Conservation (phyloP, 2,797 vertebrate species). For the Chelon auratus region DNA sequence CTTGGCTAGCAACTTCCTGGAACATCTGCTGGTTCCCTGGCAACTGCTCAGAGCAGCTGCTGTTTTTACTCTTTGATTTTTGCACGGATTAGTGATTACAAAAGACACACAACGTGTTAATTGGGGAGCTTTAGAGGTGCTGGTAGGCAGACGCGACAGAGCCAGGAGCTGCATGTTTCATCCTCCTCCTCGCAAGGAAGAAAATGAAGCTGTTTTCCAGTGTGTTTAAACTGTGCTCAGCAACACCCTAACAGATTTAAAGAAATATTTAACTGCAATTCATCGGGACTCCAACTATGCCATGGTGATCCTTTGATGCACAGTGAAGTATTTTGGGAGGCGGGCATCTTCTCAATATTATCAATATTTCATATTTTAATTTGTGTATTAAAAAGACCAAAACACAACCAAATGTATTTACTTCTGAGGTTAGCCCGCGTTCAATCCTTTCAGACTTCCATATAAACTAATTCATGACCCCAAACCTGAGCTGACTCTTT, state of each 20-base stretch:
- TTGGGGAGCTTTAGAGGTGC: neutral
- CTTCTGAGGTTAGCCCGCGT: constrained; percentile 37
- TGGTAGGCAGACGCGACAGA: neutral
- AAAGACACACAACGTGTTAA: constrained; percentile 1
- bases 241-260: neutral
- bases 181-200: neutral
- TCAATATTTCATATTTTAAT: neutral
- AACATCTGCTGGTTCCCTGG: constrained; percentile 3
- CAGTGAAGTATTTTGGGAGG: neutral
- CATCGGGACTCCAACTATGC: no score
- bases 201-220: neutral
- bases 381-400: neutral
- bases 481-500: constrained; percentile 16
- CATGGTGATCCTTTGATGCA: no score
- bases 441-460: constrained; percentile 32
- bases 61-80: constrained; percentile 10
- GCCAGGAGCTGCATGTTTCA: neutral
- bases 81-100: constrained; percentile 1
- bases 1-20: neutral
- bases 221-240: neutral
- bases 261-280: neutral
- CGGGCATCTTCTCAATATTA: neutral
- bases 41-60: neutral
- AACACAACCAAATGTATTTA: neutral
- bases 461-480: constrained; percentile 37